Percentiles rank a stretch among this genome's conserved stretches.
phyloP scores from a whole-genome alignment of 1,140 invertebrate genomes.

The Drosophila nannoptera region DNA sequence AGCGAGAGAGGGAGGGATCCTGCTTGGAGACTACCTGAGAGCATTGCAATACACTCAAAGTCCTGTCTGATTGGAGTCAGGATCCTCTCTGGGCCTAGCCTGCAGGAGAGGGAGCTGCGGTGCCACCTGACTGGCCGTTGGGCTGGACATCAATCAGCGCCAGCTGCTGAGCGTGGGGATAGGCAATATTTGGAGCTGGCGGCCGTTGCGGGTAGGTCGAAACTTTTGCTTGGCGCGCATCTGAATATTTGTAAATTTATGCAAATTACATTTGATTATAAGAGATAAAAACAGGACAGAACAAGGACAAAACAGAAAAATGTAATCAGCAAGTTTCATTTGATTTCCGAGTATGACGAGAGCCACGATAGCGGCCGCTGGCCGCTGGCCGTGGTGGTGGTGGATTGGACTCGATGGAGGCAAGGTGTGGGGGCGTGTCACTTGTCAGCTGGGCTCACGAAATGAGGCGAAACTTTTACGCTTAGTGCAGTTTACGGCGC shows the following conservation, averaged over 20 bases:
- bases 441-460: slow-evolving; percentile 39
- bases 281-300: slow-evolving; percentile 19
- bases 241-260: slow-evolving; percentile 55
- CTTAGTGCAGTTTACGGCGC: slow-evolving; percentile 37
- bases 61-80: too few species aligned
- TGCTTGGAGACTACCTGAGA: too few species aligned
- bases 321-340: slow-evolving; percentile 56
- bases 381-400: too few species aligned
- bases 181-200: slow-evolving; percentile 17
- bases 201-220: slow-evolving; percentile 7
- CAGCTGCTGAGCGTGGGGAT: slow-evolving; percentile 1
- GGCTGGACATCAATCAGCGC: slow-evolving; percentile 8
- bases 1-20: too few species aligned
- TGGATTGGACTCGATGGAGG: too few species aligned
- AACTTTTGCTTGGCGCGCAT: slow-evolving; percentile 29
- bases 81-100: too few species aligned
- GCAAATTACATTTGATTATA: slow-evolving; percentile 52
- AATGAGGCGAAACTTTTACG: slow-evolving; percentile 50
- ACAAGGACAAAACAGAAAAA: slow-evolving; percentile 14
- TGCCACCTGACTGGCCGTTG: too few species aligned
- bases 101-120: too few species aligned
- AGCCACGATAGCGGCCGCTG: too few species aligned
- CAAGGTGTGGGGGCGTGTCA: neutral
- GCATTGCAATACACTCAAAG: neutral
- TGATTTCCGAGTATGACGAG: slow-evolving; percentile 1